Evolutionary conservation across 2,113 vertebrate species (phyloP).

Genomic region (Podilymbus podiceps): DNA sequence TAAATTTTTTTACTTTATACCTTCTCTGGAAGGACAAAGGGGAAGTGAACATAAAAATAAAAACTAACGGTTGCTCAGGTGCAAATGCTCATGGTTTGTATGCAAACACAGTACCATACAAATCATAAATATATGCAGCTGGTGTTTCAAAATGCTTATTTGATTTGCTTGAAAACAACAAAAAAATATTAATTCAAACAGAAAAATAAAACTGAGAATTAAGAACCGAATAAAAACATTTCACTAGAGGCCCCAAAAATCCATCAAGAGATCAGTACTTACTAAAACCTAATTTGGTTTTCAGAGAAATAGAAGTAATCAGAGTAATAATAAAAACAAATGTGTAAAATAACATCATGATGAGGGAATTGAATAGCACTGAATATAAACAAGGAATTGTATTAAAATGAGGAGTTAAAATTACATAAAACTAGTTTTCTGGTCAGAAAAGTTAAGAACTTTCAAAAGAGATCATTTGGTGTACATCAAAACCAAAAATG

Average conservation of each 20-base stretch:
- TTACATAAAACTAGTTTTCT: background rate
- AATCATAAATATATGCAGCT: background rate
- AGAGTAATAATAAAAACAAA: background rate
- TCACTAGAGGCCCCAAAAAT: background rate
- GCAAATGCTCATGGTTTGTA: conserved; percentile 8
- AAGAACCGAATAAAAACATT: background rate
- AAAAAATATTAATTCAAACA: background rate
- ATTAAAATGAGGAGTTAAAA: background rate
- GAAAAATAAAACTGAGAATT: background rate
- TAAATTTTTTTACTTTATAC: background rate
- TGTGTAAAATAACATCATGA: background rate
- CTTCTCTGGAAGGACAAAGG: conserved; percentile 19
- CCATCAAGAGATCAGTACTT: background rate
- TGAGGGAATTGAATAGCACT: background rate
- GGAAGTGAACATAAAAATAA: conserved; percentile 35
- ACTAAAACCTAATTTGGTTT: background rate
- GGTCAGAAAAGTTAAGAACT: background rate
- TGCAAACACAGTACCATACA: conserved; percentile 15
- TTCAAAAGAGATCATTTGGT: background rate
- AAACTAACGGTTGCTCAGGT: conserved; percentile 15
- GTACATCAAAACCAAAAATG: background rate
- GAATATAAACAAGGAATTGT: background rate
- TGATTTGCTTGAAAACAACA: background rate
- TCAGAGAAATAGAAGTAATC: background rate
- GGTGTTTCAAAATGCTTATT: background rate